phyloP scores from a whole-genome alignment of 2,888 invertebrate genomes.

The Limenitis arthemis region DNA sequence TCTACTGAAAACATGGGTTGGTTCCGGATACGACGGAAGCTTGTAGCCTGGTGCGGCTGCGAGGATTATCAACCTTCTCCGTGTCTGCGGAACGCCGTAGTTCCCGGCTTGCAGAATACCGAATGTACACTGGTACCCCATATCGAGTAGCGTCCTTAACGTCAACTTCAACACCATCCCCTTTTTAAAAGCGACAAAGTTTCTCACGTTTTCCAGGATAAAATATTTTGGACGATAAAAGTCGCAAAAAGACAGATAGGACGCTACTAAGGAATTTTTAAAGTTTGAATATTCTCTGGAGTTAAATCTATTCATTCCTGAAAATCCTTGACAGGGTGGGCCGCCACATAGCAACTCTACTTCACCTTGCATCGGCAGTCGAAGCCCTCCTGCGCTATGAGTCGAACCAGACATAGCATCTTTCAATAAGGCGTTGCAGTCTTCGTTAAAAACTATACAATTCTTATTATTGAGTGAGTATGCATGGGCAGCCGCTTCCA shows the following conservation, averaged over 20 bases:
- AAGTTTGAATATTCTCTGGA: conserved; percentile 87
- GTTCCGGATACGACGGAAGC: conserved; percentile 84
- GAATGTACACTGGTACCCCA: conserved; percentile 92
- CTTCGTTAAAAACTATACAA: conserved; percentile 84
- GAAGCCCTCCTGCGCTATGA: conserved; percentile 62
- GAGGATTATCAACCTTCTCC: conserved; percentile 82
- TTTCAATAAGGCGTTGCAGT: conserved; percentile 81
- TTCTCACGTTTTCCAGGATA: conserved; percentile 88
- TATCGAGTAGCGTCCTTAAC: conserved; percentile 79
- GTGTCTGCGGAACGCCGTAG: conserved; percentile 88
- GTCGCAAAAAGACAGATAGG: conserved; percentile 88
- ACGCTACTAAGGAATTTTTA: conserved; percentile 87
- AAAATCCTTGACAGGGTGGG: conserved; percentile 92
- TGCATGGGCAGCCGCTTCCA: conserved; percentile 84
- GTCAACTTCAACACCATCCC: conserved; percentile 87
- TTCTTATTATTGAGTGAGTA: conserved; percentile 82
- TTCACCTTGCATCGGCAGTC: conserved; percentile 82
- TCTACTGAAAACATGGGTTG: conserved; percentile 82
- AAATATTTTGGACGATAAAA: conserved; percentile 88
- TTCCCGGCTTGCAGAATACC: conserved; percentile 90
- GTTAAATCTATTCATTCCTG: conserved; percentile 91
- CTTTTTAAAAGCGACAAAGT: conserved; percentile 87
- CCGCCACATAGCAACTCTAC: conserved; percentile 90
- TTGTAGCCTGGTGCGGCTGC: conserved; percentile 86
- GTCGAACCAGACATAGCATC: conserved; percentile 76